Evolutionary conservation across 1,140 invertebrate species (phyloP).

Genomic region (Drosophila guanche): DNA sequence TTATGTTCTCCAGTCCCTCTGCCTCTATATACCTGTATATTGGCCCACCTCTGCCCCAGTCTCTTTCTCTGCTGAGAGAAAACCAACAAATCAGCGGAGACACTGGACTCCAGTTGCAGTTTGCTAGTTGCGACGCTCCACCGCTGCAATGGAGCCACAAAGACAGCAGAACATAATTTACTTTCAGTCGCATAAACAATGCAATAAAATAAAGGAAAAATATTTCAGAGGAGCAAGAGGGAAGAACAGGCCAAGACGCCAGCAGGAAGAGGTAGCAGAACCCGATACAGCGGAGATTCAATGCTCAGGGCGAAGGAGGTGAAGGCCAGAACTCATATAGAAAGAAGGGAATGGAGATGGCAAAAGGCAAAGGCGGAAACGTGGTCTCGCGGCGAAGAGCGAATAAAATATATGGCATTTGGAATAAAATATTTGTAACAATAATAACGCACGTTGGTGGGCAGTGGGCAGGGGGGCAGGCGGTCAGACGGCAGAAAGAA

Average conservation of each 20-base stretch:
- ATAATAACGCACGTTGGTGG: slow-evolving; percentile 63
- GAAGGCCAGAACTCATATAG: no score
- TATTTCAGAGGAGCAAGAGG: slow-evolving; percentile 5
- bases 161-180: slow-evolving; percentile 71
- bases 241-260: slow-evolving; percentile 3
- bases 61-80: no score
- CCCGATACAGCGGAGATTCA: no score
- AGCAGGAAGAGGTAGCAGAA: no score
- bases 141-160: slow-evolving; percentile 39
- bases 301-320: no score
- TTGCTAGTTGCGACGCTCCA: slow-evolving; percentile 24
- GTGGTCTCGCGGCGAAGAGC: slow-evolving; percentile 12
- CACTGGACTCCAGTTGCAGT: neutral
- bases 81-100: no score
- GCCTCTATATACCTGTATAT: no score
- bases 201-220: slow-evolving; percentile 72
- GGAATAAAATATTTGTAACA: slow-evolving; percentile 82
- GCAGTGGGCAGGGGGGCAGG: neutral
- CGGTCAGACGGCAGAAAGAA: slow-evolving; percentile 1
- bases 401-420: slow-evolving; percentile 81
- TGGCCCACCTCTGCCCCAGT: no score
- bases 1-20: no score
- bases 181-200: slow-evolving; percentile 80
- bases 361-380: slow-evolving; percentile 1
- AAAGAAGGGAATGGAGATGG: neutral